Evolutionary conservation across 2,113 vertebrate genomes (phyloP), one percentile per base, ranked within the genome.

Genomic region (Lycocorax pyrrhopterus): DNA sequence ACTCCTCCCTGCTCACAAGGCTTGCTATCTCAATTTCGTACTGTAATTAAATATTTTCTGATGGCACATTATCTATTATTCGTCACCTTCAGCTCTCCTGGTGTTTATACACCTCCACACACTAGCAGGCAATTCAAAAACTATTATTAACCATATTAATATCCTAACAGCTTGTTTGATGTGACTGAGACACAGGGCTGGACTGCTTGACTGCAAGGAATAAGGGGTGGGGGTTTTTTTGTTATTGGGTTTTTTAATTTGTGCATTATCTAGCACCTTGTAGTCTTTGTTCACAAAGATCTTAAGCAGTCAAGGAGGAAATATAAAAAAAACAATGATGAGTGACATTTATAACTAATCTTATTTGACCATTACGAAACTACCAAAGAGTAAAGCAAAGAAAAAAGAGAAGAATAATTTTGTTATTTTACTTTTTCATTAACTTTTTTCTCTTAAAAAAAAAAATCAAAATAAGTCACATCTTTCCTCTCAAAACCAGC

Each of bases 41-140:
- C 58, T 59, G 51, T 92, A 94, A 96, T 96, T 94, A 96, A 94
- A 86, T 62, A 84, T 76, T 92, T 94, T 96, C 62, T 89, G 71
- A 85, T 67, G 47, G 53, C 44, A 62, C 53, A 64, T 88, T 86
- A 96, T 93, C 94, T 94, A 93, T 90, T 80, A 67, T 90, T 88
- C 39, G 29, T 86, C 79, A 96, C 68, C 76, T 92, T 80, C 82
- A 86, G 39, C 47, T 88, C 85, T 90, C 35, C 72, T 77, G 68
- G 26, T 72, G 81, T 92, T 91, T 88, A 78, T 44, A 92, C 7
- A 49, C 64, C 82, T 90, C 52, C 72, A 90, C 78, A 75, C 80
- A 93, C 59, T 78, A 95, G 56, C 32, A 80, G 39, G 68, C 76
- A 95, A 89, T 93, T 95, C 63, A 85, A 93, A 92, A 94, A 35